Evolutionary conservation across 1,140 invertebrate species (phyloP), one percentile per base, ranked within the genome.

Genomic region (Drosophila ogumai): DNA sequence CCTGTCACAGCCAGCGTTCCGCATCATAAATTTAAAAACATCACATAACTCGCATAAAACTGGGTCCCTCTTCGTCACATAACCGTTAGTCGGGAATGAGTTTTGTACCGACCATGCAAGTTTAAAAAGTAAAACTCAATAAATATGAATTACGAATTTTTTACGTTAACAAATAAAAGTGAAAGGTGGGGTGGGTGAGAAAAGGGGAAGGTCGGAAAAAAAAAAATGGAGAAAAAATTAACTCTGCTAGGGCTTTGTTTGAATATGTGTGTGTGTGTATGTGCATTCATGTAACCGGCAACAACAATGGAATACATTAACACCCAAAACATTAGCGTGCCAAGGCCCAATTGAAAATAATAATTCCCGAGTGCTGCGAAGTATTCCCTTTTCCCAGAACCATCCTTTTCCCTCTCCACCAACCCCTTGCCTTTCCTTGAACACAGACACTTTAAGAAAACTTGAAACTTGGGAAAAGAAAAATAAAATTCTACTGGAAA

Each of bases 341-440:
- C 79, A 81, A 58, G 80, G 56, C 64, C 34, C 79, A 71, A 54
- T 66, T 81, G 78, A 81, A 73, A 81, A 81, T 65, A 81, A 71
- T 52, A 55, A 55, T 65, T 66, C 63, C 59, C 65, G 52, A 65
- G 44, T 47, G 59, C 64, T 67, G 59, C 32, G 8, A 38, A 67
- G 43, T 65, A 63, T 46, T 64, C 44, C 19, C 31, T 56, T 22
- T 44, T 25, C 31, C 22, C 55, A 43, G 9, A 17, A 43, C 31
- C 41, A 9, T 17, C 9, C 17, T 19, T 15, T 15, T 25, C 10
- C 6, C 28, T 13, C 46, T 38, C 38, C 1, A 1, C 6, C 4
- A 43, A 32, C 17, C 15, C 28, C 19, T 38, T 55, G 17, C 10
- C n/a, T 15, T 34, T 19, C 31, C 13, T 22, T 54, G 4, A 9